Evolutionary conservation across 2,888 invertebrate genomes (phyloP).

Genomic region (Coenonympha glycerion): DNA sequence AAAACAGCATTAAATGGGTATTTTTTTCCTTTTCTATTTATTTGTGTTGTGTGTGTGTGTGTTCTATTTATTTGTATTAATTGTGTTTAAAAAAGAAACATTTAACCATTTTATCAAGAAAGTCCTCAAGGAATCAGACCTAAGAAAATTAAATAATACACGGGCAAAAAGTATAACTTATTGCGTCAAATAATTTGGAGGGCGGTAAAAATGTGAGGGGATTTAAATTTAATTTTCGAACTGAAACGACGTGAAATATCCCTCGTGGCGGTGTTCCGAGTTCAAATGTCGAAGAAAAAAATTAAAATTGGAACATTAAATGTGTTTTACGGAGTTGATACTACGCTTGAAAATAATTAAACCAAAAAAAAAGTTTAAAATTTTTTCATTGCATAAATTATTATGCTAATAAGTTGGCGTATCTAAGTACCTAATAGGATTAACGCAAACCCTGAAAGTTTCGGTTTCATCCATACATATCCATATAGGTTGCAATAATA

Average conservation of each 20-base stretch:
- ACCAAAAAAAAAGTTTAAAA: no score
- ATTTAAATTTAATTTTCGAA: slow-evolving; percentile 74
- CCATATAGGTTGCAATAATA: no score
- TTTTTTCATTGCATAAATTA: no score
- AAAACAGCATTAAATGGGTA: no score
- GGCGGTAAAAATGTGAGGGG: slow-evolving; percentile 70
- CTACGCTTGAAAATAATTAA: slow-evolving; percentile 5
- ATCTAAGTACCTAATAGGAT: background rate
- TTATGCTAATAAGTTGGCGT: no score
- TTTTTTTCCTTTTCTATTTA: no score
- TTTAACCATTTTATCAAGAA: slow-evolving; percentile 12
- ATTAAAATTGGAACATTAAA: slow-evolving; percentile 41
- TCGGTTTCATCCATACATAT: no score
- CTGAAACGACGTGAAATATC: slow-evolving; percentile 67
- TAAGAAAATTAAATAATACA: slow-evolving; percentile 52
- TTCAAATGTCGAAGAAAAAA: slow-evolving; percentile 51
- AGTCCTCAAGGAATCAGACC: slow-evolving; percentile 39
- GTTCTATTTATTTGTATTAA: background rate
- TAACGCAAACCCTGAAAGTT: no score
- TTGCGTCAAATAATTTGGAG: slow-evolving; percentile 62
- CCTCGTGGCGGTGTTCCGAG: slow-evolving; percentile 56
- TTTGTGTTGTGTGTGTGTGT: no score
- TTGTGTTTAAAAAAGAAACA: background rate
- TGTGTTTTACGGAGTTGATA: slow-evolving; percentile 18
- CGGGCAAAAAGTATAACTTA: slow-evolving; percentile 45